Evolutionary conservation across 2,113 vertebrate genomes (phyloP).

Genomic region (Prochilodus magdalenae): DNA sequence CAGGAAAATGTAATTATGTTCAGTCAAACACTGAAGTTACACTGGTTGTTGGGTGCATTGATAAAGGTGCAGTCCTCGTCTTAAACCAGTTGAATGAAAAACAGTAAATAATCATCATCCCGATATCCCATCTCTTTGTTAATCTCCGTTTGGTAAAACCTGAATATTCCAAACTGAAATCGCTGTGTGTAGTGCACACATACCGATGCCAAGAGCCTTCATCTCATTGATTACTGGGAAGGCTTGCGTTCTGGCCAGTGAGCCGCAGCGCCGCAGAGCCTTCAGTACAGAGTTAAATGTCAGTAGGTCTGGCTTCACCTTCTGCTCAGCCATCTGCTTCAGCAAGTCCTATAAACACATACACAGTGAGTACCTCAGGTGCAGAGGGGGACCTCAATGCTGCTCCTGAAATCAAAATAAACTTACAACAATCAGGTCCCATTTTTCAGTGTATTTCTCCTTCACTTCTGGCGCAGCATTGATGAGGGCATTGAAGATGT

Average conservation of each 20-base stretch:
- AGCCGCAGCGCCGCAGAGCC: conserved; percentile 77
- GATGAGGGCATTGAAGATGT: conserved; percentile 88
- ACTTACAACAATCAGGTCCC: conserved; percentile 83
- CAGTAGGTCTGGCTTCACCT: conserved; percentile 84
- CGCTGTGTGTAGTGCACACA: conserved; percentile 27
- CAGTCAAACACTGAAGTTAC: too few species aligned
- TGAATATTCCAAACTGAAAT: not conserved
- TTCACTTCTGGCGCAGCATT: conserved; percentile 68
- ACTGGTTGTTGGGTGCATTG: too few species aligned
- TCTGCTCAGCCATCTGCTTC: conserved; percentile 88
- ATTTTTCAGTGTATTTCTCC: conserved; percentile 76
- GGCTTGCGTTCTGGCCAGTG: conserved; percentile 68
- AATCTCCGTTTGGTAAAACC: not conserved
- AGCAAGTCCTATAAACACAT: conserved; percentile 81
- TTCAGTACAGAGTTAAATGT: conserved; percentile 90
- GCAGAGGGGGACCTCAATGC: not conserved
- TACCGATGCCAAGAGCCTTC: conserved; percentile 87
- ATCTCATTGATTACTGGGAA: conserved; percentile 84
- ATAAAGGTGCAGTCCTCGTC: too few species aligned
- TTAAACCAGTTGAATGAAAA: too few species aligned
- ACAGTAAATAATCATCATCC: not conserved
- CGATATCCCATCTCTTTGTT: not conserved
- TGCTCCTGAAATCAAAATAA: not conserved
- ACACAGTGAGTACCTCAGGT: not conserved
- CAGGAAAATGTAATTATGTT: too few species aligned